These are phyloP conservation scores for Adrianichthys oophorus DNA, from an alignment of 2,797 vertebrate genomes.

Conservation along the genomic window DNA sequence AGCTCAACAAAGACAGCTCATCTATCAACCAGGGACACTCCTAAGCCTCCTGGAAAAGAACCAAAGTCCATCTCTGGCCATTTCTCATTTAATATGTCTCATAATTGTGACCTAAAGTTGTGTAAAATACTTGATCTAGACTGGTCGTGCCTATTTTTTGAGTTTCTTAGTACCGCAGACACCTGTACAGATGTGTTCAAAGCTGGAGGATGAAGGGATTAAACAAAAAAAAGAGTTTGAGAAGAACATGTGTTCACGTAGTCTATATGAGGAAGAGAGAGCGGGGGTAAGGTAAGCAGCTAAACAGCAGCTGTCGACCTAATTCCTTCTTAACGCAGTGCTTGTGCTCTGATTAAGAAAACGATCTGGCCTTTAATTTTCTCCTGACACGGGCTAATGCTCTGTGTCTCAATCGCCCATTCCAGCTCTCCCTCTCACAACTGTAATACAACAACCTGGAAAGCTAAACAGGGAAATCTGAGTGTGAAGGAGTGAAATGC, in stretches of 20 bases:
- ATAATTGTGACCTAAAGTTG: background rate
- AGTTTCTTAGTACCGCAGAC: background rate
- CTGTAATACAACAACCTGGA: conserved; percentile 27
- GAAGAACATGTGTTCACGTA: conserved; percentile 32
- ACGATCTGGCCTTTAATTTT: conserved; percentile 96
- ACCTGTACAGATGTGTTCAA: conserved; percentile 12
- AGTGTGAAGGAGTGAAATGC: background rate
- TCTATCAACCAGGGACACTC: conserved; percentile 92
- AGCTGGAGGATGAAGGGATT: conserved; percentile 29
- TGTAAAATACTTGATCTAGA: background rate
- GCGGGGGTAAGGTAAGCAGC: conserved; percentile 63
- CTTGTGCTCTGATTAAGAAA: conserved; percentile 99
- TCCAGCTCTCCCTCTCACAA: conserved; percentile 37
- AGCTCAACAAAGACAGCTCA: conserved; percentile 89
- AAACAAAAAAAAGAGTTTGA: conserved; percentile 31
- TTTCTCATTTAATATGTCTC: conserved; percentile 25
- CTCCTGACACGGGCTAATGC: conserved; percentile 93
- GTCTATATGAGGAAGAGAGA: conserved; percentile 33
- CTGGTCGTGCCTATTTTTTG: conserved; percentile 6
- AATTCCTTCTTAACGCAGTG: conserved; percentile 93
- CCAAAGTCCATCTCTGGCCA: conserved; percentile 75
- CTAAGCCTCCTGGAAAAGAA: conserved; percentile 87
- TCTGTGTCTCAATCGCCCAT: conserved; percentile 88
- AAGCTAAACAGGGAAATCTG: conserved; percentile 21
- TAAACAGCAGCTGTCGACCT: conserved; percentile 94